Evolutionary conservation across 2,888 invertebrate genomes (phyloP).

Genomic region (Harmothoe impar): DNA sequence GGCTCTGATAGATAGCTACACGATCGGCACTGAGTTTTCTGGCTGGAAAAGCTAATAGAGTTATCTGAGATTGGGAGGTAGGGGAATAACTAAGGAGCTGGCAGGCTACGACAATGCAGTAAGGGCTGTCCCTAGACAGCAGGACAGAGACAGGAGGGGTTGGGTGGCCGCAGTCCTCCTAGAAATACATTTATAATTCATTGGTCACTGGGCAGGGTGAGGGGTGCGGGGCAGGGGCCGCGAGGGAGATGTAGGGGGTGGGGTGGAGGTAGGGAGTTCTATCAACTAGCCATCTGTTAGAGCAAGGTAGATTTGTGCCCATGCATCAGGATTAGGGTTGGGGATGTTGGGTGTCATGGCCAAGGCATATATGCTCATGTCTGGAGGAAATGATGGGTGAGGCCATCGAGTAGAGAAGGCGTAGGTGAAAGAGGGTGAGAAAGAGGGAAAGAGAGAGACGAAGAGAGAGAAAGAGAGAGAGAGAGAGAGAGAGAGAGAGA

Average conservation of each 20-base stretch:
- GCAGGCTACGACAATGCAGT: background rate
- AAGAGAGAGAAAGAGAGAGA: no score
- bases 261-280: background rate
- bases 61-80: constrained; percentile 17
- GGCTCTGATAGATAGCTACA: no score
- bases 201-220: background rate
- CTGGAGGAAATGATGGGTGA: background rate
- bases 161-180: background rate
- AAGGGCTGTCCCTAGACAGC: background rate
- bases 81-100: background rate
- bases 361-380: background rate
- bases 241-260: background rate
- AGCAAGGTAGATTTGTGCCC: background rate
- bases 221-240: background rate
- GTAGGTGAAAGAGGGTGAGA: no score
- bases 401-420: no score
- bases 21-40: no score
- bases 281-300: constrained; percentile 23
- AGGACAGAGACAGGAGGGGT: constrained; percentile 6
- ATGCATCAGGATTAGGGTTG: background rate
- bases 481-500: no score
- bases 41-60: background rate
- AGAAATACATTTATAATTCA: constrained; percentile 23
- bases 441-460: no score
- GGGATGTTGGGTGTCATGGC: background rate